These are phyloP conservation scores for Pimpla rufipes DNA, from an alignment of 2,888 invertebrate genomes.

Conservation along the genomic window DNA sequence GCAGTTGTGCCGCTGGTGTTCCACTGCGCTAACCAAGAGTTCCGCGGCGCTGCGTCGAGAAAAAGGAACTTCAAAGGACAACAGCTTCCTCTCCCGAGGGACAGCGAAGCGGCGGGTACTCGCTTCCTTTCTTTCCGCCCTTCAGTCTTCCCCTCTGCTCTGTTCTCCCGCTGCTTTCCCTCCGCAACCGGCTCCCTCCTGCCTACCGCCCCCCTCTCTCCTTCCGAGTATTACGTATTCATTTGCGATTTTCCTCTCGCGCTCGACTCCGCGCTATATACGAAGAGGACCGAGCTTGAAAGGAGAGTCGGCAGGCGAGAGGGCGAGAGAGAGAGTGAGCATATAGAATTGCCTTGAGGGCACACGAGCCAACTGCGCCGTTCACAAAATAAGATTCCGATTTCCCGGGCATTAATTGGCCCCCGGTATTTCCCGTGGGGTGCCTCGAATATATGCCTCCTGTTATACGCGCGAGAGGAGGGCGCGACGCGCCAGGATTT, in stretches of 20 bases:
- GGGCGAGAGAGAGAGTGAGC: conserved; percentile 40
- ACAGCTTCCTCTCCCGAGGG: conserved; percentile 66
- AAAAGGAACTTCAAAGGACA: conserved; percentile 72
- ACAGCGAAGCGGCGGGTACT: conserved; percentile 73
- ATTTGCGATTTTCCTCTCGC: conserved; percentile 79
- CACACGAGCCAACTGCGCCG: conserved; percentile 67
- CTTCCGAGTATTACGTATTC: conserved; percentile 80
- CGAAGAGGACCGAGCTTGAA: not conserved
- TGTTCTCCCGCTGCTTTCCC: conserved; percentile 24
- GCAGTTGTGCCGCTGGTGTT: conserved; percentile 49
- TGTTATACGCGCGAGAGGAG: conserved; percentile 9
- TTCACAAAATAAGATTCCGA: conserved; percentile 83
- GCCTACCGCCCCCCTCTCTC: conserved; percentile 38
- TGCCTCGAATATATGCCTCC: conserved; percentile 60
- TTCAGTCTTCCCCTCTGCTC: conserved; percentile 36
- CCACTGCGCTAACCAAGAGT: conserved; percentile 39
- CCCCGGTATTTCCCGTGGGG: conserved; percentile 82
- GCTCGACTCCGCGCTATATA: conserved; percentile 26
- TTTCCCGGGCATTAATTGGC: conserved; percentile 82
- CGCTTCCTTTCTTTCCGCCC: conserved; percentile 45
- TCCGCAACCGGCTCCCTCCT: conserved; percentile 28
- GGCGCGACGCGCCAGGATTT: not conserved
- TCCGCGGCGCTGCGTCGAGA: conserved; percentile 55
- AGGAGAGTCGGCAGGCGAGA: not conserved
- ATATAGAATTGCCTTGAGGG: conserved; percentile 54